Conservation (phyloP, 2,113 vertebrate genomes). For the Neolamprologus tretocephalus region DNA sequence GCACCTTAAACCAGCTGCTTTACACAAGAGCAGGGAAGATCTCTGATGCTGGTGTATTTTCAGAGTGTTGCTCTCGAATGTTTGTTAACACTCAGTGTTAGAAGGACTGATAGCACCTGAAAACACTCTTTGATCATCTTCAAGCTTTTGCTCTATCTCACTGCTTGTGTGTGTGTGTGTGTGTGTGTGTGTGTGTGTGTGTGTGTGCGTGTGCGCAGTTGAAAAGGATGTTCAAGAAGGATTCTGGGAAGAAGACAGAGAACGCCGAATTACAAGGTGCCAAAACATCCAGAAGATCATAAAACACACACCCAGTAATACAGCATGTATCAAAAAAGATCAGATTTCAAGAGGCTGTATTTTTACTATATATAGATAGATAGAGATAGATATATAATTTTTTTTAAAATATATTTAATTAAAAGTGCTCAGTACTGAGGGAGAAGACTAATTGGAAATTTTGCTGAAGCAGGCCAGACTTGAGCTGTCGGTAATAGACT, state of each 20-base stretch:
- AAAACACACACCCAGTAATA: background rate
- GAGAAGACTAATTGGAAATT: background rate
- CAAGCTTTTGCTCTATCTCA: background rate
- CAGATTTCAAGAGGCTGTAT: background rate
- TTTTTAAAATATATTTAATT: too few relatives aligned
- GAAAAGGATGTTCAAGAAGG: conserved; percentile 89
- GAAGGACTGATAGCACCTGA: background rate
- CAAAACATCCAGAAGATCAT: background rate
- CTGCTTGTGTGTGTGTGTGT: background rate
- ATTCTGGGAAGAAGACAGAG: conserved; percentile 83
- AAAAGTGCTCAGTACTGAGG: background rate
- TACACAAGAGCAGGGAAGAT: background rate
- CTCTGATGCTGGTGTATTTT: background rate
- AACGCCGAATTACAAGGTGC: conserved; percentile 71
- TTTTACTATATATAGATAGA: background rate
- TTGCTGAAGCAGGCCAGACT: background rate
- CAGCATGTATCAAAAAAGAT: background rate
- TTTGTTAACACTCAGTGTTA: background rate
- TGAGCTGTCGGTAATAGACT: background rate
- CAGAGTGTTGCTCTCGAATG: background rate
- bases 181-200: background rate
- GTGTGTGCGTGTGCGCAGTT: conserved; percentile 41
- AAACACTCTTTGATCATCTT: conserved; percentile 22
- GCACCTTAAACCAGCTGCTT: background rate
- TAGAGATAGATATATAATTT: too few relatives aligned